Base-by-base conservation (phyloP, 1,140 invertebrate genomes). In the Calosoma granatense region DNA sequence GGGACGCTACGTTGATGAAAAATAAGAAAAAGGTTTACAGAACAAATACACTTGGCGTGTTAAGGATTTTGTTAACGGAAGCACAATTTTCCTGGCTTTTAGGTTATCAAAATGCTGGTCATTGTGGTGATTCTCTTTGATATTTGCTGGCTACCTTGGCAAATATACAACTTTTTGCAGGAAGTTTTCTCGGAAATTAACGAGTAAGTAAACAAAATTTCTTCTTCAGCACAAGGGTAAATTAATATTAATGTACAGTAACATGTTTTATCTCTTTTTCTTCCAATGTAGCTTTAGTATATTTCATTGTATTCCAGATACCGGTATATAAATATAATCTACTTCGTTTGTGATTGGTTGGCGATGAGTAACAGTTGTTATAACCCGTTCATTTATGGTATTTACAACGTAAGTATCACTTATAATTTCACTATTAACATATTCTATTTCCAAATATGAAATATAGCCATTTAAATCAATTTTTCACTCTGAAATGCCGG, bases 321-420 rank as follows among this genome's bases (percentile, higher is more conserved):
- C 68, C 74, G 76, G 58, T 87, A 86, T 65, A 88, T 88, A 56
- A 86, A 87, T 66, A 84, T 87, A 6, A 78, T 88, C 52, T 88
- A 80, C 76, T 90, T 92, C 67, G 87, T 82, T 67, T 87, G 81
- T 64, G 87, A 92, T 70, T 91, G 87, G 87, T 70, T 92, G 59
- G 88, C 89, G 0, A 91, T 91, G 87, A 87, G 84, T 61, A 91
- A 91, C 68, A 89, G 86, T 51, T 90, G 87, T 64, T 88, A 86
- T 67, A 92, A 92, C 72, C 88, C 88, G 0, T 90, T 92, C 64
- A 90, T 91, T 59, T 91, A 91, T 65, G 87, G 86, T 12, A 86
- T 91, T 60, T 88, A 88, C 62, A 91, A 90, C 67, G 88, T 90
- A 72, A 86, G 86, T 83, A 67, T 56, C 51, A 26, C 20, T 19